Conservation (phyloP, 2,113 vertebrate genomes). For the Brachyhypopomus occidentalis region DNA sequence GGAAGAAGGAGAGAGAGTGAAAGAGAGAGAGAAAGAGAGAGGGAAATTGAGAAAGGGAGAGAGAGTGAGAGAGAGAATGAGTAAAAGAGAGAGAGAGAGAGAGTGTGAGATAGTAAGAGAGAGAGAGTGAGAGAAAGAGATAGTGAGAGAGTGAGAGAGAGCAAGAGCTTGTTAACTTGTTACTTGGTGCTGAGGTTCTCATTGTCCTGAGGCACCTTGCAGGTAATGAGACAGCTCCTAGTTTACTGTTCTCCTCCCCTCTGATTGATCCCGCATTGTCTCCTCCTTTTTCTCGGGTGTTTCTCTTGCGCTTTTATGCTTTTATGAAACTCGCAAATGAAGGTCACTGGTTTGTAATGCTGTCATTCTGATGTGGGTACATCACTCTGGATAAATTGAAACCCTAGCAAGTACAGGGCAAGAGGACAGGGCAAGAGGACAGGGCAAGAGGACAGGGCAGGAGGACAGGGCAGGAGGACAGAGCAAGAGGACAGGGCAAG, state of each 20-base stretch:
- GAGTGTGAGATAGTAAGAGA: not conserved
- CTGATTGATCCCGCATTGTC: too few species aligned
- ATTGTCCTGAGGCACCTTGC: not conserved
- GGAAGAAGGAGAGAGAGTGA: not conserved
- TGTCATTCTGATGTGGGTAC: too few species aligned
- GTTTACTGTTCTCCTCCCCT: not conserved
- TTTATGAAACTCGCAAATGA: too few species aligned
- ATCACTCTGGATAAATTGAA: too few species aligned
- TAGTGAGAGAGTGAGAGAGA: not conserved
- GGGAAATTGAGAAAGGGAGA: not conserved
- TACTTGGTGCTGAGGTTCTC: slow-evolving; percentile 2
- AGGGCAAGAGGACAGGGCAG: too few species aligned
- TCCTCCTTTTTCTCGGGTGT: too few species aligned
- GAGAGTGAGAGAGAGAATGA: not conserved
- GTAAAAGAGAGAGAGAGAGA: not conserved
- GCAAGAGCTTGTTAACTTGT: slow-evolving; percentile 7
- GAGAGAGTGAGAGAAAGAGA: not conserved
- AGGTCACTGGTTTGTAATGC: too few species aligned
- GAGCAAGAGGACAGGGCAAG: too few species aligned
- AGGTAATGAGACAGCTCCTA: not conserved
- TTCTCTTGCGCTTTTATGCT: too few species aligned
- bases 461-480: too few species aligned
- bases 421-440: too few species aligned
- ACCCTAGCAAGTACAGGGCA: too few species aligned
- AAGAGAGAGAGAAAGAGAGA: not conserved